A percentile compares a stretch with the other conserved stretches of the same genome.
Conservation (phyloP, 1,140 invertebrate species). For the Heliconius nattereri region DNA sequence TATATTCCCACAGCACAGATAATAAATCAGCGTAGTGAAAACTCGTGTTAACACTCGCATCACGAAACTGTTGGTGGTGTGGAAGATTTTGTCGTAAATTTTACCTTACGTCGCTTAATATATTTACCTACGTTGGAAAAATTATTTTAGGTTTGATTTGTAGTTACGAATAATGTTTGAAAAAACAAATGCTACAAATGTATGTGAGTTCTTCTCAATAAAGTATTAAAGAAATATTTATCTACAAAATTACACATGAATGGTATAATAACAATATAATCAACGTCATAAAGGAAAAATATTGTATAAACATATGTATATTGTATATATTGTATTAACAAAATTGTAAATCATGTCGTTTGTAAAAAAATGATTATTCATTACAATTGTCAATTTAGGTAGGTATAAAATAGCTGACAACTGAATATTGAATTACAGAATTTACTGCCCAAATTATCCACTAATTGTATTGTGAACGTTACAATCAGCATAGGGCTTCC, state of each 20-base stretch:
- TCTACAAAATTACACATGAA: too few relatives aligned
- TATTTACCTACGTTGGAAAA: neutral
- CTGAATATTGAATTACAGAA: constrained; percentile 13
- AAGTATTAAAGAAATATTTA: too few relatives aligned
- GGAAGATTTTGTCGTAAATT: neutral
- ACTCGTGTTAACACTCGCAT: constrained; percentile 20
- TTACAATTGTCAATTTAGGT: neutral
- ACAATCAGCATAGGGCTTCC: constrained; percentile 33
- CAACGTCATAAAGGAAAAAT: too few relatives aligned
- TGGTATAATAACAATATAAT: too few relatives aligned
- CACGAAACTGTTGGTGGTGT: neutral
- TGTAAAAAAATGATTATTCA: neutral
- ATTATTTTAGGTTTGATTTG: neutral
- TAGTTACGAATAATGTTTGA: neutral
- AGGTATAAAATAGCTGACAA: neutral
- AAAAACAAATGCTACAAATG: too few relatives aligned
- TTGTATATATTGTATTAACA: too few relatives aligned
- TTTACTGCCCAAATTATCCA: constrained; percentile 15
- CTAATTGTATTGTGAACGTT: constrained; percentile 21
- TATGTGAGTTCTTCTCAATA: too few relatives aligned
- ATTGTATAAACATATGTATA: too few relatives aligned
- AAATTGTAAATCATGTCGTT: too few relatives aligned
- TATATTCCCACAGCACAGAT: constrained; percentile 39
- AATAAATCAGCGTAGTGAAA: constrained; percentile 47
- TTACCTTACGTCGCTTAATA: neutral